A percentile compares a stretch with the other conserved stretches of the same genome.
These are phyloP conservation scores for Blastobasis adustella DNA, from an alignment of 2,888 invertebrate species.

Conservation along the genomic window DNA sequence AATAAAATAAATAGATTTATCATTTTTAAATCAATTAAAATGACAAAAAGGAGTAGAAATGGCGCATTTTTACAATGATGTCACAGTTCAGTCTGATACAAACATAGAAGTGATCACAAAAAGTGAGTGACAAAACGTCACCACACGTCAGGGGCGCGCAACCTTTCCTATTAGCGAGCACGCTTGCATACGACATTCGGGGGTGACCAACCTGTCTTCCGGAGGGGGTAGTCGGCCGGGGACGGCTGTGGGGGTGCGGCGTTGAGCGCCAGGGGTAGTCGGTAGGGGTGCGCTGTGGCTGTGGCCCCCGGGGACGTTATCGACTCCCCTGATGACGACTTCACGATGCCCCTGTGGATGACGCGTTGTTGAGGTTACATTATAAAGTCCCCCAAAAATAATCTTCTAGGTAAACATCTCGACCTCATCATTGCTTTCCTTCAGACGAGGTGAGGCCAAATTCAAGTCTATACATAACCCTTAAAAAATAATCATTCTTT, in stretches of 20 bases:
- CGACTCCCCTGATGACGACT: constrained; percentile 79
- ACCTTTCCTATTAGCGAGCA: background rate
- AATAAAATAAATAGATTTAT: too few relatives aligned
- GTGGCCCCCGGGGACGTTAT: constrained; percentile 72
- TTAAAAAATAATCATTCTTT: too few relatives aligned
- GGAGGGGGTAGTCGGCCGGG: constrained; percentile 87
- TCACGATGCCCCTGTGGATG: constrained; percentile 74
- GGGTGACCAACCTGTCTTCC: constrained; percentile 89
- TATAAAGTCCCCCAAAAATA: background rate
- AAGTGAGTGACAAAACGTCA: background rate
- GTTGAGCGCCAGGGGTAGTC: constrained; percentile 68
- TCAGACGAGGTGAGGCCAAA: too few relatives aligned
- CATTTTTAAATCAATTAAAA: too few relatives aligned
- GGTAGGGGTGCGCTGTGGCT: constrained; percentile 80
- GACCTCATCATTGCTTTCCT: too few relatives aligned
- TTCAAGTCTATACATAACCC: too few relatives aligned
- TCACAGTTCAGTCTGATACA: too few relatives aligned
- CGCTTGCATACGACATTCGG: background rate
- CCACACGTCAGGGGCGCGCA: background rate
- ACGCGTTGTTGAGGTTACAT: background rate
- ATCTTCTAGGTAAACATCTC: too few relatives aligned
- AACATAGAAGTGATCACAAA: background rate
- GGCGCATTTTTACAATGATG: too few relatives aligned
- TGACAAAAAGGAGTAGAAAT: too few relatives aligned
- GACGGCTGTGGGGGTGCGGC: constrained; percentile 50